Percentiles rank a stretch among this genome's conserved stretches.
phyloP scores from a whole-genome alignment of 1,140 invertebrate species.

The Caerostris darwini region DNA sequence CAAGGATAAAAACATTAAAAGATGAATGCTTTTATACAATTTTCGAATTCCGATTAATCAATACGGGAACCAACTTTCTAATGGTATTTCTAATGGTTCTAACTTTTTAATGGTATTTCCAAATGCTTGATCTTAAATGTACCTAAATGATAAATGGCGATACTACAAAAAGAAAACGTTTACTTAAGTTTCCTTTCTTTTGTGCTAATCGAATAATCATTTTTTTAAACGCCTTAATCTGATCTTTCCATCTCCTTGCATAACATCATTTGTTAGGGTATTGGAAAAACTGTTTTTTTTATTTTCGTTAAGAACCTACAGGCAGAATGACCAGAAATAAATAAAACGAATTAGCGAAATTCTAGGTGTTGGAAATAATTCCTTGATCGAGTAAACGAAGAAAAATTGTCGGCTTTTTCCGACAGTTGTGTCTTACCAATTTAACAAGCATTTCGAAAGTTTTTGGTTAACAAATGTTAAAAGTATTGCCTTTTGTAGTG shows the following conservation, averaged over 20 bases:
- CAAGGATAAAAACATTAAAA: no score
- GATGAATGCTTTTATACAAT: not conserved
- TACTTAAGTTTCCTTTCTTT: not conserved
- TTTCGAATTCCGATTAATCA: not conserved
- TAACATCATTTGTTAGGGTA: not conserved
- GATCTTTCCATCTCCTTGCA: not conserved
- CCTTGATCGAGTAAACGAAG: not conserved
- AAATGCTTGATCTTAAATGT: not conserved
- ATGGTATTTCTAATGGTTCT: not conserved
- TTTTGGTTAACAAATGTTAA: no score
- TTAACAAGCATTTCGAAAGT: not conserved
- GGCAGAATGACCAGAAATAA: no score
- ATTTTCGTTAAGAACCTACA: no score
- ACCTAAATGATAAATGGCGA: not conserved
- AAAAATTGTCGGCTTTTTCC: not conserved
- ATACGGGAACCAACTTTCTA: not conserved
- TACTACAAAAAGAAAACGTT: not conserved
- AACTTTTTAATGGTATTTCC: not conserved
- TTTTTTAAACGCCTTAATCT: not conserved
- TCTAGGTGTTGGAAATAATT: not conserved
- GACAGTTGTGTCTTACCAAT: not conserved
- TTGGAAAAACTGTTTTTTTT: no score
- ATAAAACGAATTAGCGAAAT: not conserved
- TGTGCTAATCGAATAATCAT: not conserved
- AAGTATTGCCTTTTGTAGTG: no score